Percentiles rank a stretch among this genome's conserved stretches.
Evolutionary conservation across 1,140 invertebrate genomes (phyloP).

Genomic region (Ruditapes philippinarum): DNA sequence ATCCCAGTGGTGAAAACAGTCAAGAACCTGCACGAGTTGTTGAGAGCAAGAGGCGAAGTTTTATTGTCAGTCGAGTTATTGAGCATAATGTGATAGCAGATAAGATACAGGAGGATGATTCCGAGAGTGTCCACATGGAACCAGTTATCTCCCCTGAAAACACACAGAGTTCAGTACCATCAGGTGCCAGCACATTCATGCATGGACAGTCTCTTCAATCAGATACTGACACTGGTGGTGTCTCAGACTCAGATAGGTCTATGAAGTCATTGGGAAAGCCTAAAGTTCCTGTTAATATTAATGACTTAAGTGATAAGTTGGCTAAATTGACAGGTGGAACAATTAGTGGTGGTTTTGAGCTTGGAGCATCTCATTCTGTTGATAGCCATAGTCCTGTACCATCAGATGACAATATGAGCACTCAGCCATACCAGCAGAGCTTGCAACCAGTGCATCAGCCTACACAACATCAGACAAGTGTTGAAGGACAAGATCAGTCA

Average conservation of each 20-base stretch:
- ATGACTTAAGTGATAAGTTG: conserved; percentile 79
- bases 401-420: conserved; percentile 49
- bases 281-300: conserved; percentile 80
- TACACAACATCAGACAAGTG: conserved; percentile 14
- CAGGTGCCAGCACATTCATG: conserved; percentile 48
- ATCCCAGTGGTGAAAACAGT: conserved; percentile 44
- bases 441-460: neutral
- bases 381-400: conserved; percentile 47
- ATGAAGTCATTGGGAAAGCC: conserved; percentile 66
- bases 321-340: conserved; percentile 71
- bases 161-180: conserved; percentile 62
- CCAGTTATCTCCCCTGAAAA: conserved; percentile 66
- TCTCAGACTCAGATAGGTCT: conserved; percentile 73
- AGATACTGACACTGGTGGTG: conserved; percentile 65
- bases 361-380: conserved; percentile 14
- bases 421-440: conserved; percentile 28
- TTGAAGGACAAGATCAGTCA: conserved; percentile 21
- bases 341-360: conserved; percentile 36
- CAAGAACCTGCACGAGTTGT: conserved; percentile 70
- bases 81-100: conserved; percentile 72
- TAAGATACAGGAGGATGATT: conserved; percentile 80
- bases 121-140: conserved; percentile 72
- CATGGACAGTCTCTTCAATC: conserved; percentile 34
- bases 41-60: conserved; percentile 80
- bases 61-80: conserved; percentile 78